Evolutionary conservation across 2,888 invertebrate species (phyloP).

Genomic region (Ennomos quercinarius): DNA sequence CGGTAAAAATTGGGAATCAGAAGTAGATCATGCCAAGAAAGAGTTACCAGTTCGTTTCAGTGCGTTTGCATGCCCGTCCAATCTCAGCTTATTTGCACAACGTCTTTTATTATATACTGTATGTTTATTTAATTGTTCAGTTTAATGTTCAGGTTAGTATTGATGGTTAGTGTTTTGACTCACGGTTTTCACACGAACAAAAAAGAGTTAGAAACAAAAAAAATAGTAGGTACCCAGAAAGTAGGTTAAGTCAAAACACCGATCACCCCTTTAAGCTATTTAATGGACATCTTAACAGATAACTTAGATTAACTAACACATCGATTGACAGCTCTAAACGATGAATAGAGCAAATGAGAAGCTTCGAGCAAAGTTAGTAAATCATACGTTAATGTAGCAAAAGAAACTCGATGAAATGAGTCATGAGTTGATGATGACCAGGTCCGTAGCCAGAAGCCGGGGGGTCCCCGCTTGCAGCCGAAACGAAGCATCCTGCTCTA

Average conservation of each 20-base stretch:
- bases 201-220: constrained; percentile 26
- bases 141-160: constrained; percentile 41
- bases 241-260: constrained; percentile 54
- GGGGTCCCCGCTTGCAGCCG: constrained; percentile 36
- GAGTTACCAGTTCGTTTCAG: constrained; percentile 36
- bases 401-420: constrained; percentile 51
- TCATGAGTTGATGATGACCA: constrained; percentile 48
- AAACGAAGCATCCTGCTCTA: constrained; percentile 39
- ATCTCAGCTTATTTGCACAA: constrained; percentile 82
- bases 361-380: constrained; percentile 47
- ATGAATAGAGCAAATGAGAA: constrained; percentile 62
- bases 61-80: constrained; percentile 49
- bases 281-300: constrained; percentile 27
- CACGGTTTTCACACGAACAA: constrained; percentile 15
- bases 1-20: constrained; percentile 38
- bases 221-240: constrained; percentile 16
- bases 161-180: constrained; percentile 54
- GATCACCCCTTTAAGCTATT: constrained; percentile 44
- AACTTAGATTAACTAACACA: constrained; percentile 54
- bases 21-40: constrained; percentile 62
- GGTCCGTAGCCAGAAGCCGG: constrained; percentile 45
- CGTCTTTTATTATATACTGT: constrained; percentile 43
- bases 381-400: constrained; percentile 49
- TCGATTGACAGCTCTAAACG: constrained; percentile 59
- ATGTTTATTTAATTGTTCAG: constrained; percentile 33